Base-by-base conservation (phyloP, 53 echinoderm and acorn worm species). In the Echinarachnius parma region DNA sequence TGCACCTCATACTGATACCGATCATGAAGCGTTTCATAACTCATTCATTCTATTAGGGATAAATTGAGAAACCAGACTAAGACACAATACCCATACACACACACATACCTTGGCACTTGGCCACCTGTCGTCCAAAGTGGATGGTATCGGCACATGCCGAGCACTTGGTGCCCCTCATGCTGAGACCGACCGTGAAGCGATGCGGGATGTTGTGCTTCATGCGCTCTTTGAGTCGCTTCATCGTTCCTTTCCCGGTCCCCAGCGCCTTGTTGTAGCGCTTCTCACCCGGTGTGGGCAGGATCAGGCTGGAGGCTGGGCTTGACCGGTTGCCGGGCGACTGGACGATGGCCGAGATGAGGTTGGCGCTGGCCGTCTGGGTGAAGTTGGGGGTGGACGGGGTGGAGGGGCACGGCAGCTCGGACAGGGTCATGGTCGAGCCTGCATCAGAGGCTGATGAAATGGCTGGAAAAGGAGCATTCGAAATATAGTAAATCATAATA, bases 131-230 rank as follows among this genome's bases (percentile, higher is more conserved):
- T 37, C 96, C 96, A 88, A 96, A 96, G 67, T 91, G 85, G 15
- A 96, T 82, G 2, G 87, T 85, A 31, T 90, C 96, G 28, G 85
- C 84, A 65, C 96, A 96, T 5, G 87, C 96, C 44, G 87, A 83
- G 64, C 96, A 96, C 77, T 91, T 91, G 23, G 91, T 85, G 19
- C 91, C 91, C 21, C 91, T 82, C 52, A 88, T 83, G 60, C 87
- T 96, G 21, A 96, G 85, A 9, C 91, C 91, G 16, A 60, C 85
- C 0, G 82, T 66, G 9, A 91, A 83, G 3, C 87, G 74, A 48
- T 95, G 96, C 0, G 96, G 96, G 28, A 96, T 91, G 74, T 96
- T 96, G 46, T 91, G 91, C 67, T 96, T 91, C 91, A 96, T 96
- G 34, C 96, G 79, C 53, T 96, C 87, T 77, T 87, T 96, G 27